Base-by-base conservation (phyloP, 2,797 vertebrate species). In the Alca torda region DNA sequence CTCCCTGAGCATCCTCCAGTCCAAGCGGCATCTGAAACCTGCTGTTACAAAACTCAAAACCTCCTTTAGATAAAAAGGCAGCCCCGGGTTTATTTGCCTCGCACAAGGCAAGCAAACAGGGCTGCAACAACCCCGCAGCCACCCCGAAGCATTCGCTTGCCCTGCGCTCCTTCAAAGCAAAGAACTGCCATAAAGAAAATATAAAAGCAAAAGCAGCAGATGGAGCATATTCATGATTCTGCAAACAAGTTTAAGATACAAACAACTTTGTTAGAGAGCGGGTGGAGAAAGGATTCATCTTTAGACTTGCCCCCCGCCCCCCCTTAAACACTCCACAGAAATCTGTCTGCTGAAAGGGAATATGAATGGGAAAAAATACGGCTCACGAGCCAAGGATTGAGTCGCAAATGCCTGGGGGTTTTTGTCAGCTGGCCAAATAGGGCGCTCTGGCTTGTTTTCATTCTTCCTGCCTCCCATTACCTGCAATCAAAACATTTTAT, bases 321-420 rank as follows among this genome's bases (percentile, higher is more conserved):
- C 31, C 33, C 28, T 3, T 7, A 74, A 90, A 51, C 69, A 91
- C 90, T 92, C 96, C 81, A 39, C 90, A 97, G 94, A 96, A 97
- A 96, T 97, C 89, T 95, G 94, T 93, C 87, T 97, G 95, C 91
- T 95, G 93, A 97, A 96, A 91, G 92, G 76, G 91, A 84, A 54
- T 79, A 97, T 94, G 92, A 97, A 98, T 97, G 97, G 95, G 97
- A 95, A 97, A 94, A 97, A 97, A 96, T 97, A 93, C 4, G 0
- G 31, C 46, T 53, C 41, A 30, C 1, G 54, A 94, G 98, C 93
- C 97, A 97, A 96, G 91, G 89, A 92, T 74, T 95, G 91, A 97
- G 96, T 92, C 8, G 31, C 90, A 87, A 97, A 92, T 25, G 79
- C 96, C 95, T 95, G 54, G 78, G 84, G 92, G 96, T 96, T 97